These are phyloP conservation scores for Magallana nippona DNA, from an alignment of 2,888 invertebrate genomes.

Conservation along the genomic window DNA sequence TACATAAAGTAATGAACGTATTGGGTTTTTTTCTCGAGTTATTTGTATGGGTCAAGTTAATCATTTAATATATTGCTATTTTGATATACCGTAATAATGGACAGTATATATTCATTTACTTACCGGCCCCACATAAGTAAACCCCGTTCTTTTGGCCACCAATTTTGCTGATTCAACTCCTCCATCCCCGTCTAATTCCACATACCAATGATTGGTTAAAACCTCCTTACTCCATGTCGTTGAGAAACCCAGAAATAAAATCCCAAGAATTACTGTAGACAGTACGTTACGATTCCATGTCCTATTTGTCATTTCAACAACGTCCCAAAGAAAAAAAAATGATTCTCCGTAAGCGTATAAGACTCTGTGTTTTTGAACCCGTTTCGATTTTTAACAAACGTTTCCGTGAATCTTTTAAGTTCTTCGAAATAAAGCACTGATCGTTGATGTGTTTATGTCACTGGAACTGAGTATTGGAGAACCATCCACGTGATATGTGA, in stretches of 20 bases:
- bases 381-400: slow-evolving; percentile 12
- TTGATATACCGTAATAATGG: neutral
- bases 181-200: slow-evolving; percentile 88
- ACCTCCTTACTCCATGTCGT: slow-evolving; percentile 82
- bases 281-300: slow-evolving; percentile 40
- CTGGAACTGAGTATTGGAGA: slow-evolving; percentile 46
- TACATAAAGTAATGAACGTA: neutral
- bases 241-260: slow-evolving; percentile 37
- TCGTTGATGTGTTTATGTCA: slow-evolving; percentile 40
- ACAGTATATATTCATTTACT: slow-evolving; percentile 80
- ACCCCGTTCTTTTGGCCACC: slow-evolving; percentile 93
- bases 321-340: neutral
- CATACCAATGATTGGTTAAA: slow-evolving; percentile 97
- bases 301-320: slow-evolving; percentile 42
- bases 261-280: slow-evolving; percentile 31
- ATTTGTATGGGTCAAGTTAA: neutral
- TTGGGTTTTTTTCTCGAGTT: neutral
- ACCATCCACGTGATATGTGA: slow-evolving; percentile 40
- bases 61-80: neutral
- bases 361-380: neutral
- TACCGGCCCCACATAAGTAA: slow-evolving; percentile 96
- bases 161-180: slow-evolving; percentile 88
- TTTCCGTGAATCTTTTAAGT: slow-evolving; percentile 3
- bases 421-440: slow-evolving; percentile 15
- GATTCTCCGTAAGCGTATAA: neutral